These are phyloP conservation scores for Parnassius mnemosyne DNA, from an alignment of 2,888 invertebrate species.

Conservation along the genomic window DNA sequence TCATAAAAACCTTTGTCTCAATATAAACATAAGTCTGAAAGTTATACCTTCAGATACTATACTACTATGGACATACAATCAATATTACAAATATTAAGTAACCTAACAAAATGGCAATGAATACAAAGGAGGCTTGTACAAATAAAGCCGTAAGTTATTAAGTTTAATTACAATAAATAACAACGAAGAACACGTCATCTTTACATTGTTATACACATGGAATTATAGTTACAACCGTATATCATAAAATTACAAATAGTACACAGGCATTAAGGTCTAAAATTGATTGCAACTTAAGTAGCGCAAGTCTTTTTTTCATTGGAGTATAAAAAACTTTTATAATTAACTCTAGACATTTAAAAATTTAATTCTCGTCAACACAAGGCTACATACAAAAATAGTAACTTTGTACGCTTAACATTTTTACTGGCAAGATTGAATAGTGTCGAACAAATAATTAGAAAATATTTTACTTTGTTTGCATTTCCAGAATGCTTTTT, in stretches of 20 bases:
- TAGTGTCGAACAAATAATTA: constrained; percentile 2
- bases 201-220: constrained; percentile 16
- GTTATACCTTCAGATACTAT: constrained; percentile 23
- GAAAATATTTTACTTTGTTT: neutral
- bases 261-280: constrained; percentile 3
- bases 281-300: constrained; percentile 15
- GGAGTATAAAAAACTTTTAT: neutral
- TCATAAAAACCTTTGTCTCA: constrained; percentile 13
- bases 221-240: constrained; percentile 6
- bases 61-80: constrained; percentile 16
- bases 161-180: constrained; percentile 18
- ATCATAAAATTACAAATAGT: constrained; percentile 3
- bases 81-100: constrained; percentile 7
- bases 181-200: constrained; percentile 9
- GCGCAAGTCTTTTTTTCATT: constrained; percentile 5
- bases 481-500: too few species aligned
- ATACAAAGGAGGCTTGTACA: constrained; percentile 12
- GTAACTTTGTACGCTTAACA: neutral
- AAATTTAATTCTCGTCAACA: neutral
- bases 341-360: neutral
- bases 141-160: constrained; percentile 6
- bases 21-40: constrained; percentile 12
- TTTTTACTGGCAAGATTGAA: constrained; percentile 23
- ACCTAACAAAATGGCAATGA: constrained; percentile 25
- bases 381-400: constrained; percentile 7